Conservation (phyloP, 2,797 vertebrate genomes). For the Anolis apletophallus region DNA sequence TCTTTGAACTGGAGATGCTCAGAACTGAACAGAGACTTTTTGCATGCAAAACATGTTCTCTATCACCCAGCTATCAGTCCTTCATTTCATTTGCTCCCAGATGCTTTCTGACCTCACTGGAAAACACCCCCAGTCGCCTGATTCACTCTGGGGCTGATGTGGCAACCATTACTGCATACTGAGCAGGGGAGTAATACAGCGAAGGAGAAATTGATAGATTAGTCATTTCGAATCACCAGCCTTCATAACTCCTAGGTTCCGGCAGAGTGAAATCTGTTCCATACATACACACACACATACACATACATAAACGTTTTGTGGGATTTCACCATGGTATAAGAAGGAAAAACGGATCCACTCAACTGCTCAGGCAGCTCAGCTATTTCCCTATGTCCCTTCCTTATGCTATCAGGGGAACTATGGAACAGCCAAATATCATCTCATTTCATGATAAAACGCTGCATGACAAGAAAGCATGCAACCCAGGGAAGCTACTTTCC, state of each 20-base stretch:
- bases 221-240: slow-evolving; percentile 22
- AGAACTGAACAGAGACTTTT: not conserved
- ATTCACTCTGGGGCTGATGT: slow-evolving; percentile 11
- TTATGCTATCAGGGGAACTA: not conserved
- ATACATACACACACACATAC: not conserved
- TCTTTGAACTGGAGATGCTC: not conserved
- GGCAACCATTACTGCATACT: slow-evolving; percentile 34
- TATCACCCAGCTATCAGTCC: not conserved
- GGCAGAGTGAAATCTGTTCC: slow-evolving; percentile 32
- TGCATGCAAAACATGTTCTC: not conserved
- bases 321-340: not conserved
- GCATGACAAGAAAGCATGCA: slow-evolving; percentile 39
- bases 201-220: slow-evolving; percentile 31
- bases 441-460: slow-evolving; percentile 14
- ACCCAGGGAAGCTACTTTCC: slow-evolving; percentile 53
- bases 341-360: slow-evolving; percentile 27
- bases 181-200: slow-evolving; percentile 24
- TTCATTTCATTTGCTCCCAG: not conserved
- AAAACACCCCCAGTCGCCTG: not conserved
- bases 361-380: rapidly evolving
- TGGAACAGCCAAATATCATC: not conserved
- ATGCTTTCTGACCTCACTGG: slow-evolving; percentile 15
- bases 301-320: not conserved
- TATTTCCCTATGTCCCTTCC: not conserved
- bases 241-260: slow-evolving; percentile 21